Evolutionary conservation across 2,797 vertebrate genomes (phyloP).

Genomic region (Schizothorax lantsangensis): DNA sequence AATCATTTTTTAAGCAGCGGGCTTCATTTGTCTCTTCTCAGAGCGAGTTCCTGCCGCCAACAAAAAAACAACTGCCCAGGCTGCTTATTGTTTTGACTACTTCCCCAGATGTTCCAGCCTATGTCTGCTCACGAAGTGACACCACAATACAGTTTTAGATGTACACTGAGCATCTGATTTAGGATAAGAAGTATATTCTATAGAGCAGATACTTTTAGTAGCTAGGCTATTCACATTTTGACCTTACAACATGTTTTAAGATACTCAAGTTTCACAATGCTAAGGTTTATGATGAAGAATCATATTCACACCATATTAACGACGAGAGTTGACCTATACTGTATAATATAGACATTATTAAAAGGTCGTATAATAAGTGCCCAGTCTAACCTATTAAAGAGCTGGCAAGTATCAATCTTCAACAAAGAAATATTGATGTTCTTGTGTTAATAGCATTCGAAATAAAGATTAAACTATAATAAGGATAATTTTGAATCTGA

Average conservation of each 20-base stretch:
- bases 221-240: no score
- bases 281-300: neutral
- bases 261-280: neutral
- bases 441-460: neutral
- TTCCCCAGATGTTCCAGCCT: conserved; percentile 73
- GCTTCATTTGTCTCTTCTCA: conserved; percentile 62
- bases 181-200: neutral
- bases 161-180: neutral
- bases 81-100: conserved; percentile 71
- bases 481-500: neutral
- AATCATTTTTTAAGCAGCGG: conserved; percentile 64
- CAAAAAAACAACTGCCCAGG: conserved; percentile 72
- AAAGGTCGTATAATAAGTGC: neutral
- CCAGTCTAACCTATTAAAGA: neutral
- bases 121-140: conserved; percentile 20
- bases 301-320: neutral
- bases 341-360: neutral
- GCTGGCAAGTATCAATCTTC: neutral
- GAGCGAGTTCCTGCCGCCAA: conserved; percentile 68
- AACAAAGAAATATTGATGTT: neutral
- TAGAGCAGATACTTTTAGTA: neutral
- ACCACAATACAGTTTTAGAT: neutral
- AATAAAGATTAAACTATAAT: neutral
- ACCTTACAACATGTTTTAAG: neutral
- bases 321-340: neutral